Base-by-base conservation (phyloP, 2,797 vertebrate species). In the Hyperoplus immaculatus region DNA sequence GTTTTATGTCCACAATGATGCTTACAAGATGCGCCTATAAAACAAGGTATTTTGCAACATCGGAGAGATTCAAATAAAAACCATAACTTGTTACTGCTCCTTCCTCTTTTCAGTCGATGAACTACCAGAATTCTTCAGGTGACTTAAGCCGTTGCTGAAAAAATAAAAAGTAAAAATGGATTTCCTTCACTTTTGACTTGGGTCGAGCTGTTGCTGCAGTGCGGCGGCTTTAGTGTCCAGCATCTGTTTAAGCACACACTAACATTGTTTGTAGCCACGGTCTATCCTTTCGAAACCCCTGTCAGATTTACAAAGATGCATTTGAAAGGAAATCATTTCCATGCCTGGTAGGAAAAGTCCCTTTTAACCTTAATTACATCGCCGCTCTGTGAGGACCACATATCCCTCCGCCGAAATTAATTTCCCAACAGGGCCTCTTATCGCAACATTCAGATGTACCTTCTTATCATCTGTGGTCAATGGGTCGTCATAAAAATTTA, bases 341-440 rank as follows among this genome's bases (percentile, higher is more conserved):
- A 60, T 29, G 76, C 75, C 74, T 73, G 55, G 50, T 72, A 58
- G 80, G 69, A 87, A 86, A 90, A 81, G 71, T 84, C 66, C 81
- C 72, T 83, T 91, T 89, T 88, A 91, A 90, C 89, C 79, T 74
- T 90, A 85, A 92, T 88, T 90, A 89, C 87, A 83, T 82, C 9
- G 29, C 62, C 15, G 67, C 84, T 78, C 86, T 79, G 71, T 69
- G 54, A 80, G 76, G 82, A 87, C 84, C 80, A 65, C 84, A 88
- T 82, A 84, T 85, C 57, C 81, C 84, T 66, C 79, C 12, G 72
- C 79, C 57, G 65, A 89, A 90, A 92, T 89, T 88, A 87, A 92
- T 90, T 90, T 88, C 83, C 81, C 89, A 81, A 72, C 78, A 82
- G 83, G 81, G 82, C 46, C 70, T 70, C 78, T 89, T 87, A 89